Base-by-base conservation (phyloP, 2,888 invertebrate genomes). In the Zygothrica quintamaculata region DNA sequence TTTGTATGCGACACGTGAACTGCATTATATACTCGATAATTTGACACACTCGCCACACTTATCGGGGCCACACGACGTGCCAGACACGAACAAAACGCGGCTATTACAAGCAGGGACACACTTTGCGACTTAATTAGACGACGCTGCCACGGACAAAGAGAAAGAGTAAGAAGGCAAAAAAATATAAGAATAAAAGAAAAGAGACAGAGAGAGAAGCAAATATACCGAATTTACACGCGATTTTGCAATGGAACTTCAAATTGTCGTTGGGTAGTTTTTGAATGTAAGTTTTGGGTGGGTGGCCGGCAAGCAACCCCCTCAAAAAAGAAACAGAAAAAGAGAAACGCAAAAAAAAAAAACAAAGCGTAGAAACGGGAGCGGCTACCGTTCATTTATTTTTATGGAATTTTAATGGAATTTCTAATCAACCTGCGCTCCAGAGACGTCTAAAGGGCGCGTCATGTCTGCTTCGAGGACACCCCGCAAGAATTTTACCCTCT, bases 381-480 rank as follows among this genome's bases (percentile, higher is more conserved):
- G 69, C 76, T 31, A 43, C 48, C 58, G 64, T 42, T 68, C 53
- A 57, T 62, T 58, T 77, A 43, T 77, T 65, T 77, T 73, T 84
- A 70, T 71, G 77, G 79, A 82, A 84, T 82, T 82, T 84, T 84
- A 84, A 84, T 84, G 85, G 77, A 84, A 82, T 84, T 85, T 79
- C 82, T 84, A 84, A 84, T 84, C 82, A 84, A 84, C 82, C 82
- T 84, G 82, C 79, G 59, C 33, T 29, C 9, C 70, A 44, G 44
- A 56, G 44, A 56, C 67, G 37, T 65, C 61, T 39, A 70, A 65
- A 65, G 70, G 78, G 84, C 42, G 62, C 66, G 80, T 39, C 72
- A 36, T 2, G 31, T 22, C 48, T 37, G 43, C 11, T 44, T 25
- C 13, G 6, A 18, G 48, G 18, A 65, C 77, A 77, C 65, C 25